These are phyloP conservation scores for Nesidiocoris tenuis DNA, from an alignment of 2,888 invertebrate genomes.

Conservation along the genomic window DNA sequence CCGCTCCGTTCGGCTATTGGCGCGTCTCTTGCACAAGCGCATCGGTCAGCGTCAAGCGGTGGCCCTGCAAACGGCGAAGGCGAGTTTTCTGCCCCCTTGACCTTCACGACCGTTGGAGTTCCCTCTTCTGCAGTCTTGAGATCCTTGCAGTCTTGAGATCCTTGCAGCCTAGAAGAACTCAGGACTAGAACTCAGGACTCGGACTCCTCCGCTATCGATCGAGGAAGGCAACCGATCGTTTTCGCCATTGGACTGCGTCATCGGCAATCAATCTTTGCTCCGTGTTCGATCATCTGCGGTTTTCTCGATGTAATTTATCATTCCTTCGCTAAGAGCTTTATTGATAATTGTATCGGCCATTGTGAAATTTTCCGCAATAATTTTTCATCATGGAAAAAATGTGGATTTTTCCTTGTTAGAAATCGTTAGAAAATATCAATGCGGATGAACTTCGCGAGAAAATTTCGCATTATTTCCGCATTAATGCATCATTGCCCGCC, in stretches of 20 bases:
- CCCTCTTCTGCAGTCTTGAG: not conserved
- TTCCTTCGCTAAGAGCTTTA: too few species aligned
- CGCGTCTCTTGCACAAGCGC: slow-evolving; percentile 12
- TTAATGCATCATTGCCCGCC: too few species aligned
- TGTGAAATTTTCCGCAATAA: too few species aligned
- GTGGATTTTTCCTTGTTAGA: too few species aligned
- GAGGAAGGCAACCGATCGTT: not conserved
- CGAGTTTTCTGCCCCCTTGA: slow-evolving; percentile 24
- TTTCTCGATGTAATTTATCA: too few species aligned
- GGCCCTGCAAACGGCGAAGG: not conserved
- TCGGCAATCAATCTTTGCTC: not conserved
- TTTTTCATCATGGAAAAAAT: too few species aligned
- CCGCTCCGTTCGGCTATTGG: slow-evolving; percentile 1
- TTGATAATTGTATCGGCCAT: too few species aligned
- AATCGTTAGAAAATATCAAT: too few species aligned
- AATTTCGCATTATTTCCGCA: too few species aligned
- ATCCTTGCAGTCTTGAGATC: not conserved
- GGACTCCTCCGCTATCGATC: not conserved
- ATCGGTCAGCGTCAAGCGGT: not conserved
- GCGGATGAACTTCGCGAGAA: too few species aligned
- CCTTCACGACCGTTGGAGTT: slow-evolving; percentile 12
- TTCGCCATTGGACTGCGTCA: not conserved
- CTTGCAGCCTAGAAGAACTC: too few species aligned
- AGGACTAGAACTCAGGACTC: too few species aligned
- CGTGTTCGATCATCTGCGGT: not conserved